A percentile compares a stretch with the other conserved stretches of the same genome.
Conservation (phyloP, 2,113 vertebrate species). For the Spea bombifrons region DNA sequence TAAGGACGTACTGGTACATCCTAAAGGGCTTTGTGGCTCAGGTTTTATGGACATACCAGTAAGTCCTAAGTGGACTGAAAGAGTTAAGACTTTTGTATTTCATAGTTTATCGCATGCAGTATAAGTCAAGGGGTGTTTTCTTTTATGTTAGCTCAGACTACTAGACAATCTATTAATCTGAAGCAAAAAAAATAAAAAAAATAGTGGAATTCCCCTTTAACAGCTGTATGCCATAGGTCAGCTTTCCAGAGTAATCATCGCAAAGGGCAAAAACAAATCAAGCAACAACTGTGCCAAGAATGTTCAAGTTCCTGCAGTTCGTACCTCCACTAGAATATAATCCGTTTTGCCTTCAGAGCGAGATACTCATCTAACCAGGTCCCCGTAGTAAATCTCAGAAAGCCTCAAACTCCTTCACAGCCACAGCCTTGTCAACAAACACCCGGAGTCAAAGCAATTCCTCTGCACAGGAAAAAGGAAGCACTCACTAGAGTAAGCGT, state of each 20-base stretch:
- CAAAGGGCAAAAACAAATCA: not conserved
- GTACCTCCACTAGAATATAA: not conserved
- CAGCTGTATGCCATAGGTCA: not conserved
- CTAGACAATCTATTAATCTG: no score
- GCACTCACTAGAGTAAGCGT: not conserved
- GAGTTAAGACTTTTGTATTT: no score
- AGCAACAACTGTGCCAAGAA: not conserved
- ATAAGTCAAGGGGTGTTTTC: no score
- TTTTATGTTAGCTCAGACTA: no score
- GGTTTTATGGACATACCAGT: no score
- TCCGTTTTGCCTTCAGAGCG: not conserved
- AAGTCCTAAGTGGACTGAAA: no score
- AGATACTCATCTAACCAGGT: not conserved
- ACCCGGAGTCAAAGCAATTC: not conserved
- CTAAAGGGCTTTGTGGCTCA: no score
- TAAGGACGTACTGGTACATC: no score
- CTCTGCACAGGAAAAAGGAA: constrained; percentile 10
- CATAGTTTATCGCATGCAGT: no score
- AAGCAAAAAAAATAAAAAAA: no score
- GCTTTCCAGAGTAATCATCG: not conserved
- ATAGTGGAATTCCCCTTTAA: no score
- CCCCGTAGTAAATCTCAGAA: not conserved
- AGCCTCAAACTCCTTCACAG: not conserved
- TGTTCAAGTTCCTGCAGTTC: not conserved
- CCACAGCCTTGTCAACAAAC: not conserved